Percentiles rank a stretch among this genome's conserved stretches.
Conservation (phyloP, 2,797 vertebrate genomes). For the Antennarius maculatus region DNA sequence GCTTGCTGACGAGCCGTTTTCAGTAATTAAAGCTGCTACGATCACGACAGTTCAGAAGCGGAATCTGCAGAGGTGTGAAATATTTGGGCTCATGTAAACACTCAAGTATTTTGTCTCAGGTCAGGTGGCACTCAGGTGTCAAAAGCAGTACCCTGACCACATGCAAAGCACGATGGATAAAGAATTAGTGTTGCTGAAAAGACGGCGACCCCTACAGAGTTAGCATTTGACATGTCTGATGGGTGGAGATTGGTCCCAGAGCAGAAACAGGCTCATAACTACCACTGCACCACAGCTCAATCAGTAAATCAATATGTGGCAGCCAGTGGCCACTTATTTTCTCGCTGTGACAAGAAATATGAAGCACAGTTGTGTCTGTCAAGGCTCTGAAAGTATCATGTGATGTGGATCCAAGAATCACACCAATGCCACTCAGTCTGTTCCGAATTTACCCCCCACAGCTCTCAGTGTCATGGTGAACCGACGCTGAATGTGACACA, state of each 20-base stretch:
- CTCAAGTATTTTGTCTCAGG: conserved; percentile 9
- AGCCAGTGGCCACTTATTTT: conserved; percentile 43
- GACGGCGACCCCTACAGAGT: not conserved
- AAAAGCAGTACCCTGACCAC: conserved; percentile 17
- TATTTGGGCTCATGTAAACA: conserved; percentile 26
- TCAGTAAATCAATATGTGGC: conserved; percentile 52
- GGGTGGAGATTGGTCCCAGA: conserved; percentile 29
- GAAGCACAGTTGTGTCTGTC: conserved; percentile 20
- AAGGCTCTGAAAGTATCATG: conserved; percentile 16
- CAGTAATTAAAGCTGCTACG: conserved; percentile 47
- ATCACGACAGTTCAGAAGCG: conserved; percentile 8
- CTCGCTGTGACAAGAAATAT: conserved; percentile 35
- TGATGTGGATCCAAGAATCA: not conserved
- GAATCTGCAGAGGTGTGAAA: conserved; percentile 60
- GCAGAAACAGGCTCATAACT: conserved; percentile 44
- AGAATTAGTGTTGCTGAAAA: conserved; percentile 13
- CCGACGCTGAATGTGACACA: too few species aligned
- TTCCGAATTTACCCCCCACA: too few species aligned
- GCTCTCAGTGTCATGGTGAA: too few species aligned
- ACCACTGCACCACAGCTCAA: conserved; percentile 39
- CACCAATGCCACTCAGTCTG: not conserved
- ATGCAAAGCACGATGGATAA: conserved; percentile 23
- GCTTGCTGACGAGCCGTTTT: conserved; percentile 46
- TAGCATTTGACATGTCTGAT: conserved; percentile 33
- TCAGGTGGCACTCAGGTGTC: conserved; percentile 35